Evolutionary conservation across 1,140 invertebrate genomes (phyloP).

Genomic region (Penaeus indicus): DNA sequence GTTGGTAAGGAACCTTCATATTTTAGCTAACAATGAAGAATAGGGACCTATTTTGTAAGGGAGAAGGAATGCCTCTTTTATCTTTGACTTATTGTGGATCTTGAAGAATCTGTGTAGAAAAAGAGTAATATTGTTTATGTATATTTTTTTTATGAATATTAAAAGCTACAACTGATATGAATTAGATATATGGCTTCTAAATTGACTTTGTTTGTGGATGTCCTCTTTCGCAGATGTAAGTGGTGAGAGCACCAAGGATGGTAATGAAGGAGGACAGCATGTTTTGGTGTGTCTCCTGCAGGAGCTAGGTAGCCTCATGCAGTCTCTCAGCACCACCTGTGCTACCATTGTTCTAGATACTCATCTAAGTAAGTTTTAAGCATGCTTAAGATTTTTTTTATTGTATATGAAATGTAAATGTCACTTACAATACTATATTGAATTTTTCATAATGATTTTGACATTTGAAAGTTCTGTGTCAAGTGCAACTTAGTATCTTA

Average conservation of each 20-base stretch:
- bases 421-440: too few relatives aligned
- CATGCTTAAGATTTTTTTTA: background rate
- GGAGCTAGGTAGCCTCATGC: conserved; percentile 82
- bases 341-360: conserved; percentile 80
- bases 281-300: conserved; percentile 93
- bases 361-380: conserved; percentile 51
- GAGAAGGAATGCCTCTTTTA: background rate
- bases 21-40: background rate
- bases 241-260: conserved; percentile 55
- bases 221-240: conserved; percentile 47
- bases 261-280: conserved; percentile 81
- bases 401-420: too few relatives aligned
- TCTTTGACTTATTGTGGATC: too few relatives aligned
- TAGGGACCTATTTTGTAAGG: too few relatives aligned
- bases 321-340: conserved; percentile 92
- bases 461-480: too few relatives aligned
- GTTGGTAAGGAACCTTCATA: conserved; percentile 73
- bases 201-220: background rate
- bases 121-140: too few relatives aligned
- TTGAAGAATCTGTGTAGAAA: too few relatives aligned
- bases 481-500: too few relatives aligned
- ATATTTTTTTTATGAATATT: too few relatives aligned
- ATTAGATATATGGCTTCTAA: too few relatives aligned
- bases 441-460: too few relatives aligned
- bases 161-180: too few relatives aligned